Evolutionary conservation across 2,113 vertebrate genomes (phyloP).

Genomic region (Zosterops lateralis): DNA sequence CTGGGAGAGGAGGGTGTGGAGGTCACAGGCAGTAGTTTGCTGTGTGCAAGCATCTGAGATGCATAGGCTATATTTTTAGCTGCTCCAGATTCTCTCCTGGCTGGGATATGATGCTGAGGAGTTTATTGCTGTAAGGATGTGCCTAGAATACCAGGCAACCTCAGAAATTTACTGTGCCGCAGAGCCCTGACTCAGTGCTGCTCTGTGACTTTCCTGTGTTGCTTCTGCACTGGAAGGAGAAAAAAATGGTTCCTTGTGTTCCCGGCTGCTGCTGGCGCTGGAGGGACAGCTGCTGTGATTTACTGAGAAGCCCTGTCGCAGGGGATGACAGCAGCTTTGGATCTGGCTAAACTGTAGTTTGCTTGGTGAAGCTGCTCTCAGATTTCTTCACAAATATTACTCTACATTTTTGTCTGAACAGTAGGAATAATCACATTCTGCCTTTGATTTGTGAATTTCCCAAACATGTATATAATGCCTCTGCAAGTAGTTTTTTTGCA

Average conservation of each 20-base stretch:
- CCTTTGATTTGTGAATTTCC: background rate
- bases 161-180: slow-evolving; percentile 64
- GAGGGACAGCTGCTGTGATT: slow-evolving; percentile 42
- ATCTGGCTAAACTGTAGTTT: background rate
- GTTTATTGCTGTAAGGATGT: slow-evolving; percentile 66
- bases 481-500: background rate
- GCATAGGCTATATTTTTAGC: slow-evolving; percentile 70
- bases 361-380: background rate
- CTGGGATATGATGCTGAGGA: slow-evolving; percentile 60
- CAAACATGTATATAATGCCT: background rate
- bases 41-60: slow-evolving; percentile 30
- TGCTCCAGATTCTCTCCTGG: slow-evolving; percentile 63
- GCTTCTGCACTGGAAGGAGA: background rate
- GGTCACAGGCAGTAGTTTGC: slow-evolving; percentile 30
- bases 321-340: background rate
- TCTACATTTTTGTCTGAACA: background rate
- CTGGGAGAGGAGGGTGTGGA: background rate
- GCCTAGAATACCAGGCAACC: slow-evolving; percentile 66
- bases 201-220: slow-evolving; percentile 40
- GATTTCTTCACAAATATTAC: background rate
- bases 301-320: background rate
- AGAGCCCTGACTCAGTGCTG: slow-evolving; percentile 58
- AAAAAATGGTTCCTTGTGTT: slow-evolving; percentile 57
- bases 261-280: background rate
- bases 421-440: background rate